Conservation (phyloP, 1,140 invertebrate genomes). For the Drosophila sucinea region DNA sequence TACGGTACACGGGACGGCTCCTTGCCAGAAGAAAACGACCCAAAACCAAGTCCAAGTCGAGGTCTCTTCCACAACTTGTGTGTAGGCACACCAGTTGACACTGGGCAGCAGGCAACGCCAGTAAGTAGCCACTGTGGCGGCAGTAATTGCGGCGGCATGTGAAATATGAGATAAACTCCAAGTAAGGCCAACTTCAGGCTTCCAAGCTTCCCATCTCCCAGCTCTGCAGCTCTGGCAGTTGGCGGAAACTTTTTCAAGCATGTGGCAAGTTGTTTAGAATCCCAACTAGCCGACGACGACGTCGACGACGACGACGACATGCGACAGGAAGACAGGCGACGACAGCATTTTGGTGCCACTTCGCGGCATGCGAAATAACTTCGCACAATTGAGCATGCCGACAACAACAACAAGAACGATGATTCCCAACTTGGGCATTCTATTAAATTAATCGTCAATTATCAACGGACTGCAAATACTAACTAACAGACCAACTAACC, state of each 20-base stretch:
- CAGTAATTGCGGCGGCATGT: constrained; percentile 80
- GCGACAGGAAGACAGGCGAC: constrained; percentile 64
- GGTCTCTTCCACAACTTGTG: constrained; percentile 48
- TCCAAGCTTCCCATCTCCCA: constrained; percentile 18
- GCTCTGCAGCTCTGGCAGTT: constrained; percentile 25
- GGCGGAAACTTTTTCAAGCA: constrained; percentile 64
- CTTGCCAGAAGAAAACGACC: constrained; percentile 26
- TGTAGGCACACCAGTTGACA: constrained; percentile 69
- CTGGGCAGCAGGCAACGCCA: constrained; percentile 27
- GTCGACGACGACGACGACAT: constrained; percentile 64
- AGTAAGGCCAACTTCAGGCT: constrained; percentile 60
- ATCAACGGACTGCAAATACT: constrained; percentile 63
- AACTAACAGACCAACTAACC: constrained; percentile 4
- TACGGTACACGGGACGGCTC: constrained; percentile 18
- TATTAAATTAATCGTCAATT: constrained; percentile 82
- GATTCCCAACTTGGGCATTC: constrained; percentile 76
- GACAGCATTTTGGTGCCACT: constrained; percentile 79
- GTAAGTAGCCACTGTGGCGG: constrained; percentile 66
- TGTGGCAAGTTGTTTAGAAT: constrained; percentile 80
- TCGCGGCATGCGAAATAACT: constrained; percentile 81
- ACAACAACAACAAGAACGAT: constrained; percentile 35
- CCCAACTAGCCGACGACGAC: constrained; percentile 59
- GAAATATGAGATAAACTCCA: constrained; percentile 82
- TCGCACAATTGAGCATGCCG: constrained; percentile 80
- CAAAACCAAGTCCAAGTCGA: not conserved